Percentiles rank a stretch among this genome's conserved stretches.
Conservation (phyloP, 2,797 vertebrate species). For the Micrastur ruficollis region DNA sequence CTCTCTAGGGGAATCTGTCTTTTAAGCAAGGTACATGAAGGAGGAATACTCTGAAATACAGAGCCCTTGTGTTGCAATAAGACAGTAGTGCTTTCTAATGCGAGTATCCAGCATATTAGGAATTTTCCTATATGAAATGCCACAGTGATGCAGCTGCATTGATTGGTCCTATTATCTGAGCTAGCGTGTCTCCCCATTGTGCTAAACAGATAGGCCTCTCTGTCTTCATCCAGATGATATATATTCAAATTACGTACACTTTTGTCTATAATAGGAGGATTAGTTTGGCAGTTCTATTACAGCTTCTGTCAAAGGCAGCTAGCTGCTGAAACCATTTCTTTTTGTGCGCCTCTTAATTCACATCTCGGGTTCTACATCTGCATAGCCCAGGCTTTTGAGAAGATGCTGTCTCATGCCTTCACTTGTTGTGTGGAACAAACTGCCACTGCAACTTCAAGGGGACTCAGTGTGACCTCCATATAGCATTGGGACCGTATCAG, state of each 20-base stretch:
- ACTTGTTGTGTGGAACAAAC: background rate
- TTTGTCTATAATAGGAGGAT: background rate
- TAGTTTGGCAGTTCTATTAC: background rate
- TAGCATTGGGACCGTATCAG: rapidly evolving
- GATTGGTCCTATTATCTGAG: background rate
- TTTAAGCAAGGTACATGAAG: background rate
- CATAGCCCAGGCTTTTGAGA: background rate
- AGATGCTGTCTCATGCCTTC: background rate
- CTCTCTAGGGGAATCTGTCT: background rate
- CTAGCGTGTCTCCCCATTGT: background rate
- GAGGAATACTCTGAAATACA: background rate
- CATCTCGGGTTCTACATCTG: background rate
- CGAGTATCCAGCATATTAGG: background rate
- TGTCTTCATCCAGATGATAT: background rate
- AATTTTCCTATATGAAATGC: background rate
- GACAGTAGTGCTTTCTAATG: background rate
- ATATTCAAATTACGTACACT: background rate
- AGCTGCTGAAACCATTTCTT: background rate
- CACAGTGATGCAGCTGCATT: background rate
- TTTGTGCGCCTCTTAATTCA: background rate
- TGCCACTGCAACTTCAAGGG: background rate
- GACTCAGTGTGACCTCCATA: rapidly evolving
- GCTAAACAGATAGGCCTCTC: background rate
- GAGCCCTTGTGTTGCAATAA: background rate
- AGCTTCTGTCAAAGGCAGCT: background rate